Evolutionary conservation across 2,797 vertebrate species (phyloP).

Genomic region (Parotocinclus haroldoi): DNA sequence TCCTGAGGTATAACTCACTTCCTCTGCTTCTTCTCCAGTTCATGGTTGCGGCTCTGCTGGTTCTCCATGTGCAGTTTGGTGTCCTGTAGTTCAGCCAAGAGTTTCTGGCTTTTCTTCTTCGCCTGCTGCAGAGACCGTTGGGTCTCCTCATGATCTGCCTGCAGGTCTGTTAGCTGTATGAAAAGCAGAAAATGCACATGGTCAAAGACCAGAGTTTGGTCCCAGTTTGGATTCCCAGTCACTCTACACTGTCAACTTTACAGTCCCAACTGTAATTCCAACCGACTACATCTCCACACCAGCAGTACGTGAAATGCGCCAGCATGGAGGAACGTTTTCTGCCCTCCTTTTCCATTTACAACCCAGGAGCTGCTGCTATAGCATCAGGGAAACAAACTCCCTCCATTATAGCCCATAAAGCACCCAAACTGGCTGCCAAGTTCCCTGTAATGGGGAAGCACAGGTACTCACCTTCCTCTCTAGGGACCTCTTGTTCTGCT

Average conservation of each 20-base stretch:
- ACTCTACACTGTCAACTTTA: no score
- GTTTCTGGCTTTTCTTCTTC: slow-evolving; percentile 91
- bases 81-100: slow-evolving; percentile 91
- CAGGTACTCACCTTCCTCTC: slow-evolving; percentile 78
- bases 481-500: slow-evolving; percentile 89
- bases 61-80: slow-evolving; percentile 94
- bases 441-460: not conserved
- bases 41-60: slow-evolving; percentile 92
- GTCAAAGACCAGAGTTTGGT: not conserved
- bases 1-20: slow-evolving; percentile 70
- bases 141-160: slow-evolving; percentile 88
- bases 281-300: no score
- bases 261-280: no score
- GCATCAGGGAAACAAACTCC: no score
- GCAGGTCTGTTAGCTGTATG: slow-evolving; percentile 82
- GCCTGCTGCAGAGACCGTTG: slow-evolving; percentile 88
- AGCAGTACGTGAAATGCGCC: no score
- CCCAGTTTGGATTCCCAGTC: no score
- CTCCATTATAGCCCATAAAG: no score
- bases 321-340: no score
- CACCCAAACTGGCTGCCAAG: no score
- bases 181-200: not conserved
- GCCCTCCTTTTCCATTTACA: no score
- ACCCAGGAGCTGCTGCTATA: no score
- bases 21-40: slow-evolving; percentile 97